Conservation (phyloP, 2,113 vertebrate species). For the Probosciger aterrimus region DNA sequence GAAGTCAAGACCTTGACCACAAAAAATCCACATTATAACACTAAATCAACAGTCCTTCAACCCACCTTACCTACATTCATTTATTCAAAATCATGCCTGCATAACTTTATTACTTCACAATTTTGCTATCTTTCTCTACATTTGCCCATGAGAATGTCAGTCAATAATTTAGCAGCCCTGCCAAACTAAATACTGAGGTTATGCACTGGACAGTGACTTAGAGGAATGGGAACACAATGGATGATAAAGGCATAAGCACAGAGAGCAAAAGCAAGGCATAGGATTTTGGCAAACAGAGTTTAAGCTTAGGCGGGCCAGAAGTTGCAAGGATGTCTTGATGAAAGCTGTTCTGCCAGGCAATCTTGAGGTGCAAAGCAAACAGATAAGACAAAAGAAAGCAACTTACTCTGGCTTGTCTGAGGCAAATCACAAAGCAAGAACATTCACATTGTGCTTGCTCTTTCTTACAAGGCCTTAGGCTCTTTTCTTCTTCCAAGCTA, state of each 20-base stretch:
- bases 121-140: background rate
- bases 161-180: background rate
- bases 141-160: background rate
- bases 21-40: background rate
- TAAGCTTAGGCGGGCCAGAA: background rate
- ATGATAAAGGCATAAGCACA: background rate
- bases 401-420: rapidly evolving
- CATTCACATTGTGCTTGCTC: background rate
- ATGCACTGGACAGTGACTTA: background rate
- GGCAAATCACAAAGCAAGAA: background rate
- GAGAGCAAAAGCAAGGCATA: background rate
- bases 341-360: background rate
- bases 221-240: background rate
- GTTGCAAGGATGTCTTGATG: background rate
- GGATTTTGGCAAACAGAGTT: background rate
- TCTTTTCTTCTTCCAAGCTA: background rate
- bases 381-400: background rate
- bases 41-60: background rate
- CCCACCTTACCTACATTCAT: background rate
- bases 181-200: background rate
- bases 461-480: rapidly evolving
- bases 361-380: background rate
- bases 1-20: background rate
- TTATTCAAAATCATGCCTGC: background rate
- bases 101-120: background rate